phyloP scores from a whole-genome alignment of 2,113 vertebrate genomes.

The Anolis carolinensis region DNA sequence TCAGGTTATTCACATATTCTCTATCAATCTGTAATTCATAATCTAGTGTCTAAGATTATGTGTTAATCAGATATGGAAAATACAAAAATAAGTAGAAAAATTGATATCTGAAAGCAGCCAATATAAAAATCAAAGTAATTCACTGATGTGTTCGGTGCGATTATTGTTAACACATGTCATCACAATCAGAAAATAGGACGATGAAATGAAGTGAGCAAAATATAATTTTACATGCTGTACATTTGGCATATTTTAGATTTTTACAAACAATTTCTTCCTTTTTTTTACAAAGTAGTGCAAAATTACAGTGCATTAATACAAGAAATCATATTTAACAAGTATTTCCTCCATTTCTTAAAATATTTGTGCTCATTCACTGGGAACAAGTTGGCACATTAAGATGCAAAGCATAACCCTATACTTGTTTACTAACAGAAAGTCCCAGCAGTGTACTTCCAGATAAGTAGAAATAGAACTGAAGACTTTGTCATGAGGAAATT shows the following conservation, averaged over 20 bases:
- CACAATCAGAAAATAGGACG: conserved; percentile 67
- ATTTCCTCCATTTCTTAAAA: conserved; percentile 35
- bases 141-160: conserved; percentile 69
- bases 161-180: conserved; percentile 62
- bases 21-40: conserved; percentile 44
- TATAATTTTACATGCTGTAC: conserved; percentile 77
- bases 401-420: conserved; percentile 14
- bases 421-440: not conserved
- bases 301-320: conserved; percentile 74
- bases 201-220: conserved; percentile 72
- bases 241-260: conserved; percentile 75
- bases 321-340: conserved; percentile 64
- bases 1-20: not conserved
- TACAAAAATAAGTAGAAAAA: conserved; percentile 83
- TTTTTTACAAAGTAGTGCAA: conserved; percentile 78
- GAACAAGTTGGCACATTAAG: conserved; percentile 70
- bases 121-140: conserved; percentile 73
- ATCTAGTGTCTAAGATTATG: conserved; percentile 72
- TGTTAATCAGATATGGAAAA: conserved; percentile 76
- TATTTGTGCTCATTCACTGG: conserved; percentile 56
- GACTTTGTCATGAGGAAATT: conserved; percentile 37
- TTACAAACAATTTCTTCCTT: conserved; percentile 19
- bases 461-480: not conserved
- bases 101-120: conserved; percentile 75
- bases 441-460: not conserved